These are phyloP conservation scores for Penaeus chinensis DNA, from an alignment of 1,140 invertebrate genomes.

Conservation along the genomic window DNA sequence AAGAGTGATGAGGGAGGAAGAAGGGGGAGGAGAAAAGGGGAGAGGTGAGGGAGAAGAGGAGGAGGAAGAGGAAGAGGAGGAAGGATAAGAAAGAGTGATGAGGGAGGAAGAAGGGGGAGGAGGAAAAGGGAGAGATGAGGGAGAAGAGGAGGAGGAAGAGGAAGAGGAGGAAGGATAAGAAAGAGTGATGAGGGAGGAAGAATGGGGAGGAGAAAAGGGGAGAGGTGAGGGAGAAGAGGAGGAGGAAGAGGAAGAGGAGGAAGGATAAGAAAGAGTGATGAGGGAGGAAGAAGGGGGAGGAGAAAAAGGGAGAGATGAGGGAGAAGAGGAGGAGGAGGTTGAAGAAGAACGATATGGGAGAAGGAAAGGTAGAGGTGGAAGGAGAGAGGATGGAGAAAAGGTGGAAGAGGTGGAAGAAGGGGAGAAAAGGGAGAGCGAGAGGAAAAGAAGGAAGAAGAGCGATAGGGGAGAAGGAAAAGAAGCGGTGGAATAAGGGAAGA, in stretches of 20 bases:
- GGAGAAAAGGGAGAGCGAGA: not conserved
- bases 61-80: too few relatives aligned
- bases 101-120: conserved; percentile 10
- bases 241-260: not conserved
- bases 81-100: not conserved
- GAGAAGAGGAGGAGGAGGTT: not conserved
- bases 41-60: not conserved
- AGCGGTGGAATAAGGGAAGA: not conserved
- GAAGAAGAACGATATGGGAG: not conserved
- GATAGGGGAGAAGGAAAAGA: not conserved
- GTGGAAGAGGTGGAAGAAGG: not conserved
- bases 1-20: not conserved
- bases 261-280: not conserved
- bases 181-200: not conserved
- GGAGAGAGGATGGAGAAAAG: not conserved
- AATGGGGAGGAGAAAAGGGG: not conserved
- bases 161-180: not conserved
- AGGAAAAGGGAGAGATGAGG: not conserved
- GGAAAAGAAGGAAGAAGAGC: not conserved
- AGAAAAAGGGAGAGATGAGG: not conserved
- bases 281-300: not conserved
- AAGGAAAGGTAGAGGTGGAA: not conserved
- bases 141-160: not conserved
- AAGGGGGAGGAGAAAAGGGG: not conserved
- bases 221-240: not conserved